phyloP scores from a whole-genome alignment of 2,113 vertebrate genomes.

The Corythaixoides concolor region DNA sequence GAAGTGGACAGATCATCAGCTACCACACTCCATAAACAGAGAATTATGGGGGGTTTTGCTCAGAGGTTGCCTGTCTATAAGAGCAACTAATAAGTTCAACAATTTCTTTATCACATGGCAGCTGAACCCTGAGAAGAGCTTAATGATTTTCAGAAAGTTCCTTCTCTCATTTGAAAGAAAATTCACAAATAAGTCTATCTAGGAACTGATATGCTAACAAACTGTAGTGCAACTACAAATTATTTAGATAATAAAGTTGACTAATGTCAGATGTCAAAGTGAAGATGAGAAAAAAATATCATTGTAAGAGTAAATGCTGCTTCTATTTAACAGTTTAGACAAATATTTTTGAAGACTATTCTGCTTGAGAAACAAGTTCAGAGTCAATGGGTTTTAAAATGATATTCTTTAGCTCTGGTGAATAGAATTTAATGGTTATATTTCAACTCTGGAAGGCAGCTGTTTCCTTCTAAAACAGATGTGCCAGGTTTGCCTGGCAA shows the following conservation, averaged over 20 bases:
- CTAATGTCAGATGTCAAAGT: neutral
- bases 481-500: neutral
- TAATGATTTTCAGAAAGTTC: constrained; percentile 24
- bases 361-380: neutral
- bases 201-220: neutral
- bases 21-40: neutral
- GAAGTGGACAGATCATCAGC: neutral
- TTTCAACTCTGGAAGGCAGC: neutral
- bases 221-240: neutral
- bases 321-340: neutral
- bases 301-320: neutral
- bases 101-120: neutral
- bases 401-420: neutral
- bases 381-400: neutral
- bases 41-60: neutral
- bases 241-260: neutral
- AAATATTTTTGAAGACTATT: neutral
- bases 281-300: neutral
- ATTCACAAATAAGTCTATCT: neutral
- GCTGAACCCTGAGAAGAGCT: neutral
- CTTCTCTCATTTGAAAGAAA: neutral
- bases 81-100: constrained; percentile 14
- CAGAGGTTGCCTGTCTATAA: neutral
- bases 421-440: neutral
- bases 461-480: neutral